Percentiles rank a stretch among this genome's conserved stretches.
phyloP scores from a whole-genome alignment of 2,113 vertebrate species.

The Hippoglossus stenolepis region DNA sequence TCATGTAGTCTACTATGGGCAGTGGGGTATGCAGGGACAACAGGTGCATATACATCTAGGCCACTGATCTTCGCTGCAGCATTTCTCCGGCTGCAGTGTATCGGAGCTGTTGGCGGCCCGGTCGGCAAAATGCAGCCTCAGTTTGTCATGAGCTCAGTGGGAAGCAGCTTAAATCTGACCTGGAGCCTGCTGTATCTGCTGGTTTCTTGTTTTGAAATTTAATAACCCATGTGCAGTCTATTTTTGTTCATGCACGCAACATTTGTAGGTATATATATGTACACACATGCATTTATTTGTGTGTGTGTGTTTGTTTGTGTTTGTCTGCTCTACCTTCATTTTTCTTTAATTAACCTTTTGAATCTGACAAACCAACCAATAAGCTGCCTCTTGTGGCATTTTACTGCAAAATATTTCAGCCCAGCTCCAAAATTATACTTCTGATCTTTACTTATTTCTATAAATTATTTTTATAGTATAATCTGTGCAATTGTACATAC shows the following conservation, averaged over 20 bases:
- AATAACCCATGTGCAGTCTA: background rate
- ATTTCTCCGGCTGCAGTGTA: conserved; percentile 28
- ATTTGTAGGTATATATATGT: background rate
- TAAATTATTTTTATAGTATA: too few relatives aligned
- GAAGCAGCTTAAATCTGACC: conserved; percentile 4
- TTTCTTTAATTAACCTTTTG: background rate
- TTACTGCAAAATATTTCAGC: background rate
- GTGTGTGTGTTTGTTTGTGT: background rate
- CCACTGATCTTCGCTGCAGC: conserved; percentile 34
- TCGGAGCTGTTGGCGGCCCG: conserved; percentile 13
- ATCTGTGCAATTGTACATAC: background rate
- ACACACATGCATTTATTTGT: background rate
- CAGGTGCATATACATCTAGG: conserved; percentile 58
- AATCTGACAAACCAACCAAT: background rate
- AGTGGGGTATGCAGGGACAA: conserved; percentile 24
- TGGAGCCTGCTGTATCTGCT: background rate
- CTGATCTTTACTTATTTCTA: too few relatives aligned
- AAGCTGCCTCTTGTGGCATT: background rate
- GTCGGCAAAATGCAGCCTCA: conserved; percentile 2
- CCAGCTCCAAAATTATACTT: background rate
- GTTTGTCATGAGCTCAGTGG: conserved; percentile 1
- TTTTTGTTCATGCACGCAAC: background rate
- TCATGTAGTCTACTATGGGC: conserved; percentile 1
- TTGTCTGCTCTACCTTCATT: background rate
- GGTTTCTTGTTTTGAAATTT: conserved; percentile 5